A percentile compares a stretch with the other conserved stretches of the same genome.
These are phyloP conservation scores for Isaurus tuberculatus DNA, from an alignment of 92 coral and sea anemone species.

Conservation along the genomic window DNA sequence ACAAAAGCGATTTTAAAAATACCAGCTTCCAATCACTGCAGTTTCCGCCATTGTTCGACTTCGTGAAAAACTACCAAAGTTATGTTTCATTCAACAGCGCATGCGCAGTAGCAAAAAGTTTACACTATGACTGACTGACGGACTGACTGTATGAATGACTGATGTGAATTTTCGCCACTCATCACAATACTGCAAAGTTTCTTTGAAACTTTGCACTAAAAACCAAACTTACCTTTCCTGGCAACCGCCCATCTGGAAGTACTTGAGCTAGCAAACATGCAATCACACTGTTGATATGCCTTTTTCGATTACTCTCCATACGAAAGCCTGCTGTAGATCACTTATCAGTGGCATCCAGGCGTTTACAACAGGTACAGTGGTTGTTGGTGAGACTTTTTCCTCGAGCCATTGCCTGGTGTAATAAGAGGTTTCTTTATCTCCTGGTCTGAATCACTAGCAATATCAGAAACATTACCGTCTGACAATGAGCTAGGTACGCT, in stretches of 20 bases:
- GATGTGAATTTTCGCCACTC: too few relatives aligned
- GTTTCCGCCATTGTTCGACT: too few relatives aligned
- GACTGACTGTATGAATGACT: too few relatives aligned
- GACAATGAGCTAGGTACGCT: constrained; percentile 65
- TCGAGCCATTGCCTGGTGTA: constrained; percentile 29
- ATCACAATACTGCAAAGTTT: too few relatives aligned
- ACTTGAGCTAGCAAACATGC: constrained; percentile 95
- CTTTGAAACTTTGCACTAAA: too few relatives aligned
- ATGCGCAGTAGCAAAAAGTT: too few relatives aligned
- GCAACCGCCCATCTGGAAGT: constrained; percentile 90
- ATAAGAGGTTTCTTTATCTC: constrained; percentile 41
- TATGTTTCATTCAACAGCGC: too few relatives aligned
- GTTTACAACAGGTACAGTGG: constrained; percentile 88
- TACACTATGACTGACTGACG: too few relatives aligned
- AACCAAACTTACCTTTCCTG: constrained; percentile 75
- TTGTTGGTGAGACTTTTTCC: constrained; percentile 49
- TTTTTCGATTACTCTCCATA: constrained; percentile 64
- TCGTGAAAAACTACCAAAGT: too few relatives aligned
- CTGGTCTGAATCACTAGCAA: constrained; percentile 76
- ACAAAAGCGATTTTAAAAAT: too few relatives aligned
- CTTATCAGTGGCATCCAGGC: constrained; percentile 92
- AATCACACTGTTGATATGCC: constrained; percentile 74
- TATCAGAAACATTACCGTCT: constrained; percentile 89
- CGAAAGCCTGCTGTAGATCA: constrained; percentile 62
- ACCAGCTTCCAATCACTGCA: too few relatives aligned